Percentiles rank a stretch among this genome's conserved stretches.
Evolutionary conservation across 2,888 invertebrate species (phyloP).

Genomic region (Phengaris arion): DNA sequence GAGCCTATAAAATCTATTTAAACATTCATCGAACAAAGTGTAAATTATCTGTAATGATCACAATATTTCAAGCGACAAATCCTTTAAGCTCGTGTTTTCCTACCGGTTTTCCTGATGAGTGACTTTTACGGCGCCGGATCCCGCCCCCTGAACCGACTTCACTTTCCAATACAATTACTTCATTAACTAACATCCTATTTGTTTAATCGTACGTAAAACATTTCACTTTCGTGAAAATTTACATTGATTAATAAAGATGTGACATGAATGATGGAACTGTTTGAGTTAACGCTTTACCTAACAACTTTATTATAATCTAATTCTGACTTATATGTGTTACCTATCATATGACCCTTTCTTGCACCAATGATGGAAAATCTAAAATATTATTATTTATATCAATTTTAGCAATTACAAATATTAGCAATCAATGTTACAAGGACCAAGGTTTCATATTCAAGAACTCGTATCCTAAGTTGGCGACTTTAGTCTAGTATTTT

Average conservation of each 20-base stretch:
- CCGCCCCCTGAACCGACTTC: constrained; percentile 51
- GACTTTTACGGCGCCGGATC: constrained; percentile 55
- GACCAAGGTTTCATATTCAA: too few relatives aligned
- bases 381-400: too few relatives aligned
- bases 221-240: not conserved
- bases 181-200: constrained; percentile 38
- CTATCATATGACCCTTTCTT: too few relatives aligned
- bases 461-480: too few relatives aligned
- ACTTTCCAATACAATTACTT: constrained; percentile 64
- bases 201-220: constrained; percentile 19
- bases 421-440: too few relatives aligned
- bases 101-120: constrained; percentile 62
- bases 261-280: not conserved
- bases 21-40: constrained; percentile 13
- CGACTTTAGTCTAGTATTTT: too few relatives aligned
- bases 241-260: not conserved
- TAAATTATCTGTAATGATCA: constrained; percentile 36
- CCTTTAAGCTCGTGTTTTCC: constrained; percentile 55
- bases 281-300: too few relatives aligned
- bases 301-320: too few relatives aligned
- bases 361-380: too few relatives aligned
- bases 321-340: too few relatives aligned
- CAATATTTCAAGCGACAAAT: constrained; percentile 55
- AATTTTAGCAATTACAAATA: too few relatives aligned
- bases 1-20: not conserved